Evolutionary conservation across 2,888 invertebrate genomes (phyloP), one percentile per base, ranked within the genome.

Genomic region (Scaptomyza cyrtandrae): DNA sequence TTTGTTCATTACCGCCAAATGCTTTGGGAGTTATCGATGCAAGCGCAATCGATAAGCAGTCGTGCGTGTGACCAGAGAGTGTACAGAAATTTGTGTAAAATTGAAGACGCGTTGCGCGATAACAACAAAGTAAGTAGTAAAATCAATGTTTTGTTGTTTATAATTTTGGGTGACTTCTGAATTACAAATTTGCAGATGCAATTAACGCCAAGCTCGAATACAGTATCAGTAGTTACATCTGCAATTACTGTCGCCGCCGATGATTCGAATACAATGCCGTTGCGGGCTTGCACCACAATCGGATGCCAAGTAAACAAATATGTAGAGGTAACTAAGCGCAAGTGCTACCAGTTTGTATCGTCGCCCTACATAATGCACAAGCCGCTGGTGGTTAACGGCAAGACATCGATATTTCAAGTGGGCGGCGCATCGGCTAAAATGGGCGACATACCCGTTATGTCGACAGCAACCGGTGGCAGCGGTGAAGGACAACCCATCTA

Each of bases 351-450:
- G 60, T 91, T 91, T 43, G 80, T 91, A 0, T 73, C 88, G 0
- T 72, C 88, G 0, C 92, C 91, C 0, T 71, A 69, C 14, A 80
- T 91, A 1, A 80, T 89, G 70, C 74, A 80, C 3, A 89, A 90
- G 46, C 91, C 91, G 0, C 68, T 91, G 68, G 67, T 91, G 16
- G 89, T 92, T 29, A 91, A 90, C 66, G 91, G 90, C 9, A 89
- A 88, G 39, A 91, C 92, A 27, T 89, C 91, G 2, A 88, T 91
- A 3, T 91, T 91, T 46, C 91, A 91, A 73, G 86, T 91, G 6
- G 90, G 89, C 57, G 91, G 91, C 10, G 59, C 70, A 1, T 76
- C 84, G 50, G 90, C 89, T 0, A 87, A 82, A 59, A 70, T 90
- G 54, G 70, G 81, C 16, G 90, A 91, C 37, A 75, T 91, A 6